Conservation (phyloP, 1,140 invertebrate species). For the Centruroides sculpturatus region DNA sequence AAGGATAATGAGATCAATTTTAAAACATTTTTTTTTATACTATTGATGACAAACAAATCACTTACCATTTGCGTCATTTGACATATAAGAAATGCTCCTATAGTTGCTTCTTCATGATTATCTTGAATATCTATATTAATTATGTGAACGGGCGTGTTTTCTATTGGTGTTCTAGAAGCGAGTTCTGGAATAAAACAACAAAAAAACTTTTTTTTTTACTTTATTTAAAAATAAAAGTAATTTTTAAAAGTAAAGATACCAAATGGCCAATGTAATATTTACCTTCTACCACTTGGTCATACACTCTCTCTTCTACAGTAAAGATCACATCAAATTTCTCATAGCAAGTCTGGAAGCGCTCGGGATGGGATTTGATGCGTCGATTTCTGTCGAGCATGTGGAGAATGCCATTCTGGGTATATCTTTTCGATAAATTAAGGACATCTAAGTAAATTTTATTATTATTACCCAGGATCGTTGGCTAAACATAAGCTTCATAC, state of each 20-base stretch:
- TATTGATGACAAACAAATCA: not conserved
- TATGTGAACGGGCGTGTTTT: conserved; percentile 69
- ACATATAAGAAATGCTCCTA: conserved; percentile 96
- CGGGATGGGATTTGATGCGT: conserved; percentile 84
- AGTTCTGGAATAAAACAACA: conserved; percentile 26
- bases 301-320: conserved; percentile 96
- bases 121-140: conserved; percentile 99
- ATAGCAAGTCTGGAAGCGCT: conserved; percentile 78
- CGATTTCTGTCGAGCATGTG: conserved; percentile 98
- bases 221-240: conserved; percentile 4
- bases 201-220: not conserved
- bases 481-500: too few species aligned
- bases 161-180: conserved; percentile 38
- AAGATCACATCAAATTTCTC: conserved; percentile 95
- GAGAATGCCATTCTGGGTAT: conserved; percentile 95
- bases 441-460: too few species aligned
- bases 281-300: conserved; percentile 75
- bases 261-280: conserved; percentile 4
- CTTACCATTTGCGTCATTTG: conserved; percentile 75
- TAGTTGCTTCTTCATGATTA: conserved; percentile 99
- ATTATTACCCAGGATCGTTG: too few species aligned
- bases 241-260: not conserved
- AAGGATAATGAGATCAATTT: conserved; percentile 25
- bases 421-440: conserved; percentile 38
- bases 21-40: too few species aligned